Conservation (phyloP, 2,113 vertebrate genomes). For the sheep (Ovis aries) region ARS-UI_Ramb_v3.0 NC_056078.1:44097501-44098000, state of each 20-base stretch:
- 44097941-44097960: too few species aligned
- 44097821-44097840: background rate
- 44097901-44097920: background rate
- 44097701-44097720: background rate
- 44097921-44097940: accelerated
- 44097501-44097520: background rate
- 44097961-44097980: background rate
- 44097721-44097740: background rate
- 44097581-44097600: background rate
- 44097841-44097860: background rate
- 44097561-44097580: background rate
- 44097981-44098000: background rate
- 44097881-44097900: background rate
- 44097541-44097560: background rate
- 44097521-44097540: background rate
- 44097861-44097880: background rate
- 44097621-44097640: accelerated
- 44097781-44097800: background rate
- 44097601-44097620: background rate
- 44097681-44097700: background rate
- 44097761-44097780: background rate
- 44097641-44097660: background rate
- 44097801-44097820: background rate
- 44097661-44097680: background rate
- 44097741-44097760: background rate